Evolutionary conservation across 2,113 vertebrate genomes (phyloP).

Genomic region (Dicaeum eximium): DNA sequence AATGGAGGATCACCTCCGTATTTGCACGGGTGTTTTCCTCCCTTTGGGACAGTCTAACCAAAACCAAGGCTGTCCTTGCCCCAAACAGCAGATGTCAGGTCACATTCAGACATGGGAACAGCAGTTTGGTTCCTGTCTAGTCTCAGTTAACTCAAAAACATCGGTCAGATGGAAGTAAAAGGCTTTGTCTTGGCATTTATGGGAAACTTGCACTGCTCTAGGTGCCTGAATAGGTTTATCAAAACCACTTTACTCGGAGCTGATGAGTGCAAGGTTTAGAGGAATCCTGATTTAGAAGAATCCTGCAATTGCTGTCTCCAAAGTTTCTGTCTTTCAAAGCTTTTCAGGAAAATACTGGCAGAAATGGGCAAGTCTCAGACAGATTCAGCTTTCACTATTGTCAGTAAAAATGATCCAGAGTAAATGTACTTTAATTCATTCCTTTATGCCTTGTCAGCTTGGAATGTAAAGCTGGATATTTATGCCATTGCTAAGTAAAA

Average conservation of each 20-base stretch:
- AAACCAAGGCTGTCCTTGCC: not conserved
- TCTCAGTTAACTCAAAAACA: not conserved
- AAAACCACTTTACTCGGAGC: not conserved
- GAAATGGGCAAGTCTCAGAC: not conserved
- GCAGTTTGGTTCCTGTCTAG: not conserved
- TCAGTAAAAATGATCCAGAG: not conserved
- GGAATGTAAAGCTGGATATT: not conserved
- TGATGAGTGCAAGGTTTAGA: not conserved
- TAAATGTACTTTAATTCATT: not conserved
- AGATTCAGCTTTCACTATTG: not conserved
- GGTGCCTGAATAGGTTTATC: not conserved
- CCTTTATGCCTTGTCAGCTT: not conserved
- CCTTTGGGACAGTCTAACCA: not conserved
- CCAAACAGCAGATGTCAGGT: not conserved
- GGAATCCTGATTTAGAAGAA: not conserved
- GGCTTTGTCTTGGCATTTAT: not conserved
- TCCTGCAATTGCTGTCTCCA: not conserved
- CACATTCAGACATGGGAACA: not conserved
- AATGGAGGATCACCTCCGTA: not conserved
- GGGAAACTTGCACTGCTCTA: not conserved
- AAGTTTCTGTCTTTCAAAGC: not conserved
- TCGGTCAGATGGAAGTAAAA: not conserved
- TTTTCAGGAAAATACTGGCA: not conserved
- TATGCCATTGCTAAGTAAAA: not conserved
- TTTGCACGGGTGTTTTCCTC: not conserved